Base-by-base conservation (phyloP, 64 coral and sea anemone species). In the Acropora tenuis region DNA sequence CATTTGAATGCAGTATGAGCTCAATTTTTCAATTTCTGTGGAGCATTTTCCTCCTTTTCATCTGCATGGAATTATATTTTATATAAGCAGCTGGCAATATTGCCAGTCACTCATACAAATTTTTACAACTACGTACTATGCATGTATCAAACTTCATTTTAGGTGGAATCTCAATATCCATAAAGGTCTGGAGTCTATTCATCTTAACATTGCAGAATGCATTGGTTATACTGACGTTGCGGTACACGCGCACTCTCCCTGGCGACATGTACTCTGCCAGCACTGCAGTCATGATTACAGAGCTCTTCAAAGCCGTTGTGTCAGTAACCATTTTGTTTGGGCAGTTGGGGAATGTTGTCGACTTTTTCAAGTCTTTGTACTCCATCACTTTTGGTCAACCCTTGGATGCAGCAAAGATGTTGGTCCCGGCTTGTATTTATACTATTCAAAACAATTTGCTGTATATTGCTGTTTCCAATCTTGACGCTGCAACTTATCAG, bases 401-500 rank as follows among this genome's bases (percentile, higher is more conserved):
- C 80, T 7, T 86, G 18, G 97, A 99, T 44, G 95, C 88, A 61
- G 53, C 89, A 18, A 96, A 96, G 88, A 90, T 99, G 46, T 49
- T 89, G 48, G 88, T 99, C 7, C 97, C 97, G 2, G 91, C 97
- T 47, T 89, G 93, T 1, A 96, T 99, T 41, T 99, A 99, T 74
- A 93, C 90, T 6, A 43, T 99, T 40, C 97, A 99, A 57, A 99
- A 99, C n/a, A 99, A 99, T 80, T 76, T 99, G 9, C 89, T 93
- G 13, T 99, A 99, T 94, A 84, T 99, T 2, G 97, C 97, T 61
- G 93, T 99, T 81, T 99, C 97, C 40, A 96, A 99, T 69, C 71
- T 99, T n/a, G 97, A 99, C 80, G 97, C 94, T 86, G 97, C 97
- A 50, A 96, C 94, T 0, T 99, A 94, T 88, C 97, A 99, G 97